phyloP scores from a whole-genome alignment of 2,888 invertebrate species.

The Perithous albicinctus region DNA sequence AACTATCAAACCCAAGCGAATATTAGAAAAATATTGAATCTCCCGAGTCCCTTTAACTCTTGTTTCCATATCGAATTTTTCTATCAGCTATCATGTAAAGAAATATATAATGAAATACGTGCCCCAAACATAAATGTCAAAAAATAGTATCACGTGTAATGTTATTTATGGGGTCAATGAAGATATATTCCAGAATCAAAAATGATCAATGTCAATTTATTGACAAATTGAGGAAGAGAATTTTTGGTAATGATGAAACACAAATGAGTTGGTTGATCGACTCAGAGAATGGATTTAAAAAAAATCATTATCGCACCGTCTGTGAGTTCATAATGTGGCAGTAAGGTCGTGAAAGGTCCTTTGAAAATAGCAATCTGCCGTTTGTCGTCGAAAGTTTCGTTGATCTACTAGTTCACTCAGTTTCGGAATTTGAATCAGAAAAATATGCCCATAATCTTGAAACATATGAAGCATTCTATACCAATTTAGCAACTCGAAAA shows the following conservation, averaged over 20 bases:
- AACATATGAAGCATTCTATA: too few species aligned
- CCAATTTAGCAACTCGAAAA: too few species aligned
- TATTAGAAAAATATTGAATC: too few species aligned
- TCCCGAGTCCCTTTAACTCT: too few species aligned
- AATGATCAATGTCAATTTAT: neutral
- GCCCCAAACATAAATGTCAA: neutral
- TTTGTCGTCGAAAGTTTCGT: slow-evolving; percentile 47
- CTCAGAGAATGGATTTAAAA: neutral
- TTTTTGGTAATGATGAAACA: too few species aligned
- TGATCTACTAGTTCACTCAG: slow-evolving; percentile 19
- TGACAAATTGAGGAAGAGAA: neutral
- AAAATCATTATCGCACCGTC: neutral
- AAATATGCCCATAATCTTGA: too few species aligned
- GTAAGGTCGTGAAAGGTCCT: slow-evolving; percentile 40
- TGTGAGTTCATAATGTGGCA: slow-evolving; percentile 35
- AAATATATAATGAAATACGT: neutral
- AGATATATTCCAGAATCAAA: neutral
- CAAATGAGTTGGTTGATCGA: neutral
- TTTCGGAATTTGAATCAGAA: too few species aligned
- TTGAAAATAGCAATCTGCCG: slow-evolving; percentile 13
- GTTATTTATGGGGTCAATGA: too few species aligned
- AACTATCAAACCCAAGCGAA: too few species aligned
- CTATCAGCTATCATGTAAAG: too few species aligned
- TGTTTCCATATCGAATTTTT: too few species aligned
- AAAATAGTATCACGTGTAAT: neutral